Percentiles rank a stretch among this genome's conserved stretches.
These are phyloP conservation scores for Maylandia zebra DNA, from an alignment of 2,113 vertebrate genomes.

Conservation along the genomic window DNA sequence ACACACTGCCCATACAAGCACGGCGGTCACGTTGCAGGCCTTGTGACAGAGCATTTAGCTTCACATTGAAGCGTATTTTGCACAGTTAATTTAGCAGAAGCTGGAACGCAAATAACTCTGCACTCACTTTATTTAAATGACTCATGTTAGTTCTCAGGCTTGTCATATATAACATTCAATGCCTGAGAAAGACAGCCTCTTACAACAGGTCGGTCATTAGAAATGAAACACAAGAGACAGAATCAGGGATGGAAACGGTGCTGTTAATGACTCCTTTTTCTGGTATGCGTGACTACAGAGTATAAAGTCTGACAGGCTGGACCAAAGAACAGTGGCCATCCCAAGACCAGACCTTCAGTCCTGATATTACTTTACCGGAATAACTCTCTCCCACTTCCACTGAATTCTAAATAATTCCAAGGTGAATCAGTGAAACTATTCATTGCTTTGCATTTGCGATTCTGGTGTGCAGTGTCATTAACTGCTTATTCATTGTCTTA, in stretches of 20 bases:
- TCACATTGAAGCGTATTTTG: background rate
- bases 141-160: conserved; percentile 21
- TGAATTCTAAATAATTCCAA: background rate
- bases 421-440: background rate
- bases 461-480: background rate
- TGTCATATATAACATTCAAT: background rate
- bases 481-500: background rate
- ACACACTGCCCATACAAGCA: background rate
- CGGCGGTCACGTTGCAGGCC: conserved; percentile 24
- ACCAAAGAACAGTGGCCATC: background rate
- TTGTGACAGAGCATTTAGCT: conserved; percentile 14
- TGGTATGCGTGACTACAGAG: conserved; percentile 4
- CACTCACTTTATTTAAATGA: background rate
- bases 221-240: background rate
- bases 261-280: background rate
- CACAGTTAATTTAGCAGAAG: conserved; percentile 33
- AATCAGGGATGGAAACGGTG: background rate
- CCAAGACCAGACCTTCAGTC: background rate
- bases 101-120: conserved; percentile 22
- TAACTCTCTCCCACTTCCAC: background rate
- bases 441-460: background rate
- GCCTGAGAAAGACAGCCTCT: background rate
- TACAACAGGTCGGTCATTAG: background rate
- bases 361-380: background rate
- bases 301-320: background rate